Base-by-base conservation (phyloP, 2,113 vertebrate species). In the Toxotes jaculatrix region DNA sequence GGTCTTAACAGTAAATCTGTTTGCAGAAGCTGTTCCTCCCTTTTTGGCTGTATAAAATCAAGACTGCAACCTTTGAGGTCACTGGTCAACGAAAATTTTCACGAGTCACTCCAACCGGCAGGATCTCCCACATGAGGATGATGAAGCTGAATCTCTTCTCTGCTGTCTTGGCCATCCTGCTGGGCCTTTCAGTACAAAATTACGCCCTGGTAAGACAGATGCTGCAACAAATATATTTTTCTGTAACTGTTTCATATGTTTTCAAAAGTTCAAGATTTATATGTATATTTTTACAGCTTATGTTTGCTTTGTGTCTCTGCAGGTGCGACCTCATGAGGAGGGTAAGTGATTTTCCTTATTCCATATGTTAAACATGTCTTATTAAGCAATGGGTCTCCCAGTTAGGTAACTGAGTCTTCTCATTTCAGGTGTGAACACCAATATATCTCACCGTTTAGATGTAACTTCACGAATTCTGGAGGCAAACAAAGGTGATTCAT, bases 401-500 rank as follows among this genome's bases (percentile, higher is more conserved):
- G 34, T 55, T 17, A 23, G 7, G 13, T 65, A 5, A 77, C 16
- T 2, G 0, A 61, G 43, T 45, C 10, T 10, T 27, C 4, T 32
- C 0, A 10, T 76, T 66, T 53, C 32, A 85, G 66, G 21, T 56
- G 8, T 40, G 9, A 36, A 45, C 10, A 40, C 42, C 8, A 16
- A 61, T 13, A 2, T 23, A 38, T 11, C 31, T 21, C 3, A 11
- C 2, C 14, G 0, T 36, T 31, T 53, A 32, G 84, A 83, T 66
- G 75, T 87, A 19, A 82, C 49, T 6, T 64, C 75, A 74, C 74
- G 5, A 51, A 83, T 90, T 65, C 60, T 88, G 7, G 53, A 85
- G 32, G 79, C 79, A 64, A 90, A 88, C 68, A 77, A 75, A 88
- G 60, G 84, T 77, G 59, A 53, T n/a, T 53, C n/a, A 53, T 53